Conservation (phyloP, 2,113 vertebrate species). For the Odontophorus gujanensis region DNA sequence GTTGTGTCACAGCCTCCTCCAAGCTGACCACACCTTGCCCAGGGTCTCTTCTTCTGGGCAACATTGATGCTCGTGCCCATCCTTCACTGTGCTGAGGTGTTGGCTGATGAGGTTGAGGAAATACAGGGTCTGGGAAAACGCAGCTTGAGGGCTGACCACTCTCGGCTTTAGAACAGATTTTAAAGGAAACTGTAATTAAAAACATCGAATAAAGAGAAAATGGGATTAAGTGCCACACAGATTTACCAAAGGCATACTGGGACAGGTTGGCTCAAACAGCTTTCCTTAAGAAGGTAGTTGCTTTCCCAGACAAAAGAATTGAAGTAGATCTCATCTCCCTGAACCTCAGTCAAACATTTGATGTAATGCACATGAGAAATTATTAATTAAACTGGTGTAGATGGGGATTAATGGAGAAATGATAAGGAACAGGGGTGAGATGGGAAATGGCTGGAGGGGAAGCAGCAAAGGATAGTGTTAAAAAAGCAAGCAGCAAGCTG, state of each 20-base stretch:
- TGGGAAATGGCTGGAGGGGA: conserved; percentile 65
- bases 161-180: not conserved
- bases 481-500: conserved; percentile 48
- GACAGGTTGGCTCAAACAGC: not conserved
- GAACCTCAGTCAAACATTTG: conserved; percentile 38
- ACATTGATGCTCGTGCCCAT: rapidly evolving
- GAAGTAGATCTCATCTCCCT: conserved; percentile 58
- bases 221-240: conserved; percentile 14
- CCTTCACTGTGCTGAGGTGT: not conserved
- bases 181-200: conserved; percentile 49
- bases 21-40: not conserved
- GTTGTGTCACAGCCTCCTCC: not conserved
- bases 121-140: not conserved
- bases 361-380: conserved; percentile 65
- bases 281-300: conserved; percentile 6
- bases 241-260: conserved; percentile 5
- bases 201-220: conserved; percentile 21
- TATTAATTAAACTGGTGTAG: conserved; percentile 67
- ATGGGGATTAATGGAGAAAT: conserved; percentile 65
- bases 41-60: not conserved
- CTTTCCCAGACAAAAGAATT: conserved; percentile 55
- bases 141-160: not conserved
- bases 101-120: not conserved
- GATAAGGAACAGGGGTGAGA: conserved; percentile 37
- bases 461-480: conserved; percentile 27